Evolutionary conservation across 2,797 vertebrate genomes (phyloP).

Genomic region (Manis crassicaudata): DNA sequence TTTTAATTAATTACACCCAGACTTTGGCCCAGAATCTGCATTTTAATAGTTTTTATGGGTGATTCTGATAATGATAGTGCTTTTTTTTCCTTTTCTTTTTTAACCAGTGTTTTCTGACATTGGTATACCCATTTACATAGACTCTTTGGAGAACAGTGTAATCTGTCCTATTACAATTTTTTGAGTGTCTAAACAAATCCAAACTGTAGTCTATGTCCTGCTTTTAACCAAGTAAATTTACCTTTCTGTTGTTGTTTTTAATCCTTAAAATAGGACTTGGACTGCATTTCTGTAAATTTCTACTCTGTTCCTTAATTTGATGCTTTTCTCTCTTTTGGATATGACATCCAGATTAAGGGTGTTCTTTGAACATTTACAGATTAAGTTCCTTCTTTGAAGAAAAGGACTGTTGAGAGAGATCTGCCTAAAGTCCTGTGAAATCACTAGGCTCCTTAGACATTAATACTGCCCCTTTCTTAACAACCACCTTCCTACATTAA

Average conservation of each 20-base stretch:
- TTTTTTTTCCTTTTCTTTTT: not conserved
- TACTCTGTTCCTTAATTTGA: not conserved
- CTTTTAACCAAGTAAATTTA: not conserved
- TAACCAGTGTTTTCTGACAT: not conserved
- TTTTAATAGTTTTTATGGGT: not conserved
- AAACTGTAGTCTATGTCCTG: not conserved
- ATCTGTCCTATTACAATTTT: not conserved
- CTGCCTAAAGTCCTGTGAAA: not conserved
- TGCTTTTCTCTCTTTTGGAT: not conserved
- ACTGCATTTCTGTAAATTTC: not conserved
- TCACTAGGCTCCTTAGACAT: not conserved
- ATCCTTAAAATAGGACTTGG: not conserved
- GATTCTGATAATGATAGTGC: not conserved
- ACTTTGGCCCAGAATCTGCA: not conserved
- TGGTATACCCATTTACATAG: not conserved
- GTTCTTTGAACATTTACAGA: not conserved
- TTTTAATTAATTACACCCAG: not conserved
- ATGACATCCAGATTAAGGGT: not conserved
- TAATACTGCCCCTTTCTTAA: not conserved
- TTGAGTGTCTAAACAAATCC: not conserved
- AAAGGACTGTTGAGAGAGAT: not conserved
- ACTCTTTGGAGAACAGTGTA: not conserved
- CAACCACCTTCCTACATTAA: not conserved
- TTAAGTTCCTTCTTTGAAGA: not conserved
- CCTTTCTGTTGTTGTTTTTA: not conserved